A percentile compares a stretch with the other conserved stretches of the same genome.
Conservation (phyloP, 2,888 invertebrate species). For the Eristalis intricaria region DNA sequence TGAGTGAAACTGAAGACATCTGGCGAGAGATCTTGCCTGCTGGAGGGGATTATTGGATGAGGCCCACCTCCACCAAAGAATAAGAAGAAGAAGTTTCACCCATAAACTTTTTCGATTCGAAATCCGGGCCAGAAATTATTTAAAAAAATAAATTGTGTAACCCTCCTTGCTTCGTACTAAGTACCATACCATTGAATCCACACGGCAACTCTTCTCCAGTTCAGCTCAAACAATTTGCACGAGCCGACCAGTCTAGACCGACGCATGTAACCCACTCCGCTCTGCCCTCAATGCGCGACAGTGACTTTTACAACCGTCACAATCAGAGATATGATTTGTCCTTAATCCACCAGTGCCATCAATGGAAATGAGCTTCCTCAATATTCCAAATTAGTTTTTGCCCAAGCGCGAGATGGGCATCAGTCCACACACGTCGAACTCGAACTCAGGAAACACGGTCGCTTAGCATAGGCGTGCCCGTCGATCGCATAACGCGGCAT, state of each 20-base stretch:
- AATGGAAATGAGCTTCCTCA: constrained; percentile 3
- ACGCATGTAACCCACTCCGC: neutral
- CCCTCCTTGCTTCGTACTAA: neutral
- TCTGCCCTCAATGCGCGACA: neutral
- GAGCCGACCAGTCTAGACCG: neutral
- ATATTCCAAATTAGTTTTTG: neutral
- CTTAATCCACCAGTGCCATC: neutral
- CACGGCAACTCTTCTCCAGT: neutral
- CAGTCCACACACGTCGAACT: neutral
- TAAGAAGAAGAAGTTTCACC: too few species aligned
- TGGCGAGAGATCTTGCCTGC: too few species aligned
- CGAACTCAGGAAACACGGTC: neutral
- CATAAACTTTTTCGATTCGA: too few species aligned
- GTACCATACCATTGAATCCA: neutral
- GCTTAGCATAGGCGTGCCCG: neutral
- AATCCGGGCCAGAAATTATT: too few species aligned
- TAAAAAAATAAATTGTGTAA: too few species aligned
- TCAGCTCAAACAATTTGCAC: neutral
- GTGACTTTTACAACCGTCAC: neutral
- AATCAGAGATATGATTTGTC: neutral
- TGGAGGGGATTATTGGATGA: too few species aligned
- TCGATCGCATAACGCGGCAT: neutral
- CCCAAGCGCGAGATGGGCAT: neutral
- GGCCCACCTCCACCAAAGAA: too few species aligned
- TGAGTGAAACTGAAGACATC: too few species aligned